These are phyloP conservation scores for Brachypodius melanocephalos DNA, from an alignment of 2,113 vertebrate species.

Conservation along the genomic window DNA sequence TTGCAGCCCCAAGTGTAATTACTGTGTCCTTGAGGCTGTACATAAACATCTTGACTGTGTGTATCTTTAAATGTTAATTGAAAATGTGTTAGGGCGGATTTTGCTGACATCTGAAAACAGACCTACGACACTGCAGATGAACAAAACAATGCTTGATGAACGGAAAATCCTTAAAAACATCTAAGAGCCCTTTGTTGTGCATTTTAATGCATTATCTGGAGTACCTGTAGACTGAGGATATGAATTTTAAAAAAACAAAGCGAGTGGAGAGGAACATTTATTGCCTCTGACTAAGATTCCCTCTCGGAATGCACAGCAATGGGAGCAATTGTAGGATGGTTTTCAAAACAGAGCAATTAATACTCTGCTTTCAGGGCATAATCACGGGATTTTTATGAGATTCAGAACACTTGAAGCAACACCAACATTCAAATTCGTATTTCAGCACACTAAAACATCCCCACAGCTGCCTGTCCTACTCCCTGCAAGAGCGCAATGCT, in stretches of 20 bases:
- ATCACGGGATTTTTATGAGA: not conserved
- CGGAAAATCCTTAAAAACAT: not conserved
- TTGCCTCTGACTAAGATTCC: not conserved
- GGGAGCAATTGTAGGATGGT: not conserved
- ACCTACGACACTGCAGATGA: fast-evolving
- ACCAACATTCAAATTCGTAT: not conserved
- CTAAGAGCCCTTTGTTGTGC: not conserved
- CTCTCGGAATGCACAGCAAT: not conserved
- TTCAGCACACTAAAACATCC: not conserved
- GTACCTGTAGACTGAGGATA: not conserved
- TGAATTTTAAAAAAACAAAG: not conserved
- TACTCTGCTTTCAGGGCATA: not conserved
- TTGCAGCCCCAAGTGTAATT: not conserved
- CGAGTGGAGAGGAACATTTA: not conserved
- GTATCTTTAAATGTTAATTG: not conserved
- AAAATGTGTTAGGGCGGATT: not conserved
- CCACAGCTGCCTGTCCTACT: not conserved
- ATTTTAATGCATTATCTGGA: not conserved
- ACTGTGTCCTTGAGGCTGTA: not conserved
- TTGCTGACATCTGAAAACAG: not conserved
- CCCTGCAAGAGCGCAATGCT: not conserved
- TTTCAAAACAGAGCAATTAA: not conserved
- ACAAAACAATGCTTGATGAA: not conserved
- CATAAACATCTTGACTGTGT: not conserved
- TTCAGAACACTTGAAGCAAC: not conserved